A percentile compares a stretch with the other conserved stretches of the same genome.
Evolutionary conservation across 2,888 invertebrate genomes (phyloP).

Genomic region (Caenorhabditis macrosperma): DNA sequence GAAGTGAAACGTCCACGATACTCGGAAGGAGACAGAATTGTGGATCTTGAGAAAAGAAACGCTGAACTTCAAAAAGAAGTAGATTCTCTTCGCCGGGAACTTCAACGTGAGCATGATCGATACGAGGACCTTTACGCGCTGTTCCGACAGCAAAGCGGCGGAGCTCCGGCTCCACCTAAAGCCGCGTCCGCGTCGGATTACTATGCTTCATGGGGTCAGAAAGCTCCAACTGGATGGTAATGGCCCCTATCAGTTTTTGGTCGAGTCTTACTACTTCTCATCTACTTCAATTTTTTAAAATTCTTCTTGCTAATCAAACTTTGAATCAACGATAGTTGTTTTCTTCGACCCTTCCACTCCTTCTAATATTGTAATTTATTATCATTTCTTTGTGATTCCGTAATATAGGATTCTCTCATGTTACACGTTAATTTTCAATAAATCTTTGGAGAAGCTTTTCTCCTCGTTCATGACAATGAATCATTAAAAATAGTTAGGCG

Average conservation of each 20-base stretch:
- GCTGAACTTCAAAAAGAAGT: constrained; percentile 72
- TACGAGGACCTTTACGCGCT: constrained; percentile 76
- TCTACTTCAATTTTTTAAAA: neutral
- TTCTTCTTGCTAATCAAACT: neutral
- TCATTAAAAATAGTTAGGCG: neutral
- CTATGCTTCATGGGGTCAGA: constrained; percentile 43
- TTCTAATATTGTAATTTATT: neutral
- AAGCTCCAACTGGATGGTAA: constrained; percentile 32
- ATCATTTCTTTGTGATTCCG: constrained; percentile 3
- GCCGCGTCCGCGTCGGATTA: constrained; percentile 20
- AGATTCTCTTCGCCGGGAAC: constrained; percentile 73
- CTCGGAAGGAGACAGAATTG: constrained; percentile 48
- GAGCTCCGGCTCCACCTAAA: constrained; percentile 50
- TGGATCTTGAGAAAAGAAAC: constrained; percentile 71
- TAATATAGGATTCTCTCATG: neutral
- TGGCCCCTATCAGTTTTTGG: neutral
- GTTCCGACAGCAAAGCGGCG: constrained; percentile 69
- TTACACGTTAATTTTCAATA: too few species aligned
- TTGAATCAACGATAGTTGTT: neutral
- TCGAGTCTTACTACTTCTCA: too few species aligned
- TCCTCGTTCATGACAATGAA: neutral
- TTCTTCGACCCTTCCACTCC: neutral
- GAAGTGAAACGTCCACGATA: constrained; percentile 58
- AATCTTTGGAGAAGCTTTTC: neutral
- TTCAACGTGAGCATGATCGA: constrained; percentile 73